These are phyloP conservation scores for Neodiprion lecontei DNA, from an alignment of 1,140 invertebrate species.

Conservation along the genomic window DNA sequence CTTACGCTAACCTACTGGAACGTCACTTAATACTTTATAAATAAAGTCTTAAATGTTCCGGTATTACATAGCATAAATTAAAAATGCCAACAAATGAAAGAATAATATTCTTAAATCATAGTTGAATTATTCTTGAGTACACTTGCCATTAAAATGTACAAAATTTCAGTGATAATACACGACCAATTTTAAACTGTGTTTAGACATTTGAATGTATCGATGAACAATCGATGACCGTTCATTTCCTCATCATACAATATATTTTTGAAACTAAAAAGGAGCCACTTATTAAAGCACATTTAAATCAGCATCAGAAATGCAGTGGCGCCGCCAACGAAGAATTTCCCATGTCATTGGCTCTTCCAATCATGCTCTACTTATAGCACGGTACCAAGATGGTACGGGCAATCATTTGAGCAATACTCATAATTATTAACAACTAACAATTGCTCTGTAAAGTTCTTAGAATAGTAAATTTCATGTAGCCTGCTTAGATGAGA, in stretches of 20 bases:
- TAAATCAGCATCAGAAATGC: constrained; percentile 39
- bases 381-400: constrained; percentile 60
- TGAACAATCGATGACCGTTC: not conserved
- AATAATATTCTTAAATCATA: no score
- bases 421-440: not conserved
- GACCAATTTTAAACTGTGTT: not conserved
- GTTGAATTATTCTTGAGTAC: no score
- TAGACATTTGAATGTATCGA: not conserved
- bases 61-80: no score
- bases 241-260: not conserved
- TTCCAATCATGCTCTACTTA: constrained; percentile 56
- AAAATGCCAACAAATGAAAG: no score
- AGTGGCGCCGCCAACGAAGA: constrained; percentile 58
- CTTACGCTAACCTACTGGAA: no score
- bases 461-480: no score
- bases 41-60: no score
- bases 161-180: no score
- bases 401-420: constrained; percentile 34
- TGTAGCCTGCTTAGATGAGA: no score
- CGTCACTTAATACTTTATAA: no score
- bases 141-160: no score
- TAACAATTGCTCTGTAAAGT: not conserved
- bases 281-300: no score
- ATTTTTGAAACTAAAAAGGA: not conserved
- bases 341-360: constrained; percentile 60